These are phyloP conservation scores for Pandemis heparana DNA, from an alignment of 2,888 invertebrate genomes.

Conservation along the genomic window DNA sequence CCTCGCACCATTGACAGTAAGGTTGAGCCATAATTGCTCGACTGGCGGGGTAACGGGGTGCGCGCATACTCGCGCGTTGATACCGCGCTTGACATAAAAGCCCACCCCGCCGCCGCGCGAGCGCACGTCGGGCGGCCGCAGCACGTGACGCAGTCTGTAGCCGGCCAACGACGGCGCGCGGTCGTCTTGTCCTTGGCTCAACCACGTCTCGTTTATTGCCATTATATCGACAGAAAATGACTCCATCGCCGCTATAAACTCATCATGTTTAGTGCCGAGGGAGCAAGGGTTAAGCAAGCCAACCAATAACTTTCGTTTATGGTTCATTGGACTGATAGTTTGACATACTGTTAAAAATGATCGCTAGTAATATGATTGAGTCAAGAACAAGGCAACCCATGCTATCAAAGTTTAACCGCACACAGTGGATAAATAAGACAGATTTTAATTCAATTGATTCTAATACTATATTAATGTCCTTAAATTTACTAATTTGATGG, in stretches of 20 bases:
- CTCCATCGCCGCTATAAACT: constrained; percentile 45
- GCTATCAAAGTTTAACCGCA: too few species aligned
- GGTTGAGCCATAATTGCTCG: constrained; percentile 15
- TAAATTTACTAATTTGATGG: too few species aligned
- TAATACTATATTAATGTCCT: too few species aligned
- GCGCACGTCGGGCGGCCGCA: constrained; percentile 31
- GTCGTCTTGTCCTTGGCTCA: constrained; percentile 45
- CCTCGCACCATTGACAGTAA: not conserved
- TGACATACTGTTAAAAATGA: too few species aligned
- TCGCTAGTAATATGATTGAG: too few species aligned
- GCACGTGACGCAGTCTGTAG: constrained; percentile 45
- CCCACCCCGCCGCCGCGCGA: constrained; percentile 37
- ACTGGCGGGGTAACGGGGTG: constrained; percentile 4
- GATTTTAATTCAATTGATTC: too few species aligned
- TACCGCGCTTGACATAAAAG: constrained; percentile 37
- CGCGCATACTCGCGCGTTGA: not conserved
- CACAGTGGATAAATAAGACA: too few species aligned
- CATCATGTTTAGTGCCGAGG: constrained; percentile 44
- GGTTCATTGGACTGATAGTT: too few species aligned
- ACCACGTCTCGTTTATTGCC: constrained; percentile 50
- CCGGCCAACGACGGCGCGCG: constrained; percentile 46
- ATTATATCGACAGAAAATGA: constrained; percentile 44
- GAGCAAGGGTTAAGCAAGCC: too few species aligned
- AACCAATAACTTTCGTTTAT: too few species aligned
- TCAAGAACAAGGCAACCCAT: too few species aligned